Evolutionary conservation across 2,797 vertebrate genomes (phyloP), one percentile per base, ranked within the genome.

Genomic region (Ctenopoma multispine): DNA sequence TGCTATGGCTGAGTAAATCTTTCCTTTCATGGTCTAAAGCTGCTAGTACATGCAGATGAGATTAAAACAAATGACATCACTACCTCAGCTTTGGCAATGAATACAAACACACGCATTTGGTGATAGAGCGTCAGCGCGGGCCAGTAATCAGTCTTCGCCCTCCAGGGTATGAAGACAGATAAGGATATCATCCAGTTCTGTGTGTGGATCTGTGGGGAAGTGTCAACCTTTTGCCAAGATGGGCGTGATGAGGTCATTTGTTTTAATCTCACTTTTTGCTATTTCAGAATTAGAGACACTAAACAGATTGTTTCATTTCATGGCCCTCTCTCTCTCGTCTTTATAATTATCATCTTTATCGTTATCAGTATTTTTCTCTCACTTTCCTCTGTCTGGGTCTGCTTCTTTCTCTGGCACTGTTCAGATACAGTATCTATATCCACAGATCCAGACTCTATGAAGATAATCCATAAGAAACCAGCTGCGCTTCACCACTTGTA

Each of bases 21-120:
- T 67, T 29, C 72, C 76, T 77, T 86, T 88, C 59, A 69, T 80
- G 80, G 70, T 67, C 69, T 84, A 58, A 69, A 75, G 72, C n/a
- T 15, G 70, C 53, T 24, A 20, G 38, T 59, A 47, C 58, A 74
- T 72, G 48, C 71, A 85, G 73, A 86, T 87, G 75, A 72, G 83
- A 81, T 82, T 82, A 77, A 79, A 80, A 80, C 59, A 74, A 86
- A 88, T 90, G 60, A 88, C 65, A 81, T 81, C 75, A 85, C 44
- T 47, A 40, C 55, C 54, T 65, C 34, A 62, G 21, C 36, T 31
- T 57, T 77, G 63, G 62, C 57, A 69, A 57, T 63, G 57, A 55
- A 81, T 55, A 76, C 51, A 65, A 56, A 70, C 53, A 41, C 50
- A 72, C 63, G 77, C 67, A 70, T 61, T 75, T 79, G 41, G 46